Base-by-base conservation (phyloP, 92 coral and sea anemone species). In the Palythoa caribaeorum region DNA sequence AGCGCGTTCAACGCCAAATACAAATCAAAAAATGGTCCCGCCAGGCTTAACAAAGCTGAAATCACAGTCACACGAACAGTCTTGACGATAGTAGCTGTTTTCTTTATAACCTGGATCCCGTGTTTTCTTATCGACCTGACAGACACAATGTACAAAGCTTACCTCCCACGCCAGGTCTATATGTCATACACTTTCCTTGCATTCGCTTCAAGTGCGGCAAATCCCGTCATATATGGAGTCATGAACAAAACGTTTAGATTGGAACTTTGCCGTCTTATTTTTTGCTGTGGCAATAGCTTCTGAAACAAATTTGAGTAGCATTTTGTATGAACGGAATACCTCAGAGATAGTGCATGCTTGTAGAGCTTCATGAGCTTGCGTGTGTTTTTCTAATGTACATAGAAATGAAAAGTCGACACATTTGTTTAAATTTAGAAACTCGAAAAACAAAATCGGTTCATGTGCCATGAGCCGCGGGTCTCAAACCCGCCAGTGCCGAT, bases 71-170 rank as follows among this genome's bases (percentile, higher is more conserved):
- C 98, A 7, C 87, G 94, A 50, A 92, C 98, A 0, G 90, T 94
- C 13, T 94, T 91, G 73, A 93, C 91, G 11, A 92, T 92, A 10
- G 94, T 94, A 16, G 86, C 92, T 14, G 95, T 92, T 3, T 94
- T 94, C 74, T 94, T 92, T 66, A 55, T 92, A 0, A 92, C 95
- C 40, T 94, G 98, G 98, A 83, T 94, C 1, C 98, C 98, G 10
- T 94, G 98, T 74, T 91, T 94, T 79, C 87, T 91, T 9, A 94
- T 94, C 54, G 98, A 94, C 54, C 51, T 92, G 37, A 78, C 90
- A 9, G 98, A 94, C 74, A 90, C 92, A 7, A 89, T 91, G 95
- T 59, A 84, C 57, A 77, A 87, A 16, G 88, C 83, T 13, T 66
- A 90, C 91, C 91, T 91, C 40, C 87, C 92, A 40, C 93, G 98